phyloP scores from a whole-genome alignment of 2,888 invertebrate species.

The Aplocera efformata region DNA sequence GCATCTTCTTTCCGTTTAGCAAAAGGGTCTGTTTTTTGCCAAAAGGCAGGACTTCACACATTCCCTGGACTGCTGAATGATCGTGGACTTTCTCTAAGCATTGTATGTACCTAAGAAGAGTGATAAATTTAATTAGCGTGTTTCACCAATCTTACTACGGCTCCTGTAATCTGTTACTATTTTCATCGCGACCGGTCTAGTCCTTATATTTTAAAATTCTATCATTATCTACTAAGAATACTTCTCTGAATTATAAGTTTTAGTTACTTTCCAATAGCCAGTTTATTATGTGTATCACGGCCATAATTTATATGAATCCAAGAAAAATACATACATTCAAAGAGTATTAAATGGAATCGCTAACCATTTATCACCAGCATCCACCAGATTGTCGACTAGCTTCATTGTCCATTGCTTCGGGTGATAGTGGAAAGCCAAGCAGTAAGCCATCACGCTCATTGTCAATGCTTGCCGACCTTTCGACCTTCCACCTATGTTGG shows the following conservation, averaged over 20 bases:
- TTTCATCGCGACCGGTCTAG: too few species aligned
- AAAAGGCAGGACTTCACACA: slow-evolving; percentile 70
- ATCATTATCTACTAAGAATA: too few species aligned
- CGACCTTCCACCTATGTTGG: slow-evolving; percentile 48
- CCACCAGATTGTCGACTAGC: slow-evolving; percentile 79
- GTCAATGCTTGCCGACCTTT: slow-evolving; percentile 77
- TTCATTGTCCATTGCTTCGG: slow-evolving; percentile 82
- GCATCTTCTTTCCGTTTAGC: slow-evolving; percentile 66
- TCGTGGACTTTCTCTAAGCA: slow-evolving; percentile 69
- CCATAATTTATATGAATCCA: too few species aligned
- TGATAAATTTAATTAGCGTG: neutral
- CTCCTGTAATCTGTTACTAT: too few species aligned
- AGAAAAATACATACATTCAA: too few species aligned
- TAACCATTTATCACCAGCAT: slow-evolving; percentile 76
- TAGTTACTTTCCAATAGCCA: too few species aligned
- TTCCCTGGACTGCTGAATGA: slow-evolving; percentile 69
- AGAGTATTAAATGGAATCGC: too few species aligned
- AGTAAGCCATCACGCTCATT: slow-evolving; percentile 81
- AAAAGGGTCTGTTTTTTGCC: slow-evolving; percentile 64
- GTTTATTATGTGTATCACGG: too few species aligned
- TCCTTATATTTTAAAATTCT: too few species aligned
- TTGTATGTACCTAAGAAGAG: slow-evolving; percentile 55
- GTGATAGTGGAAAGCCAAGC: slow-evolving; percentile 79
- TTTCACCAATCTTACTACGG: too few species aligned
- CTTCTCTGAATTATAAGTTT: too few species aligned